Percentiles rank a stretch among this genome's conserved stretches.
Conservation (phyloP, 2,888 invertebrate species). For the Eupithecia pulchellata region DNA sequence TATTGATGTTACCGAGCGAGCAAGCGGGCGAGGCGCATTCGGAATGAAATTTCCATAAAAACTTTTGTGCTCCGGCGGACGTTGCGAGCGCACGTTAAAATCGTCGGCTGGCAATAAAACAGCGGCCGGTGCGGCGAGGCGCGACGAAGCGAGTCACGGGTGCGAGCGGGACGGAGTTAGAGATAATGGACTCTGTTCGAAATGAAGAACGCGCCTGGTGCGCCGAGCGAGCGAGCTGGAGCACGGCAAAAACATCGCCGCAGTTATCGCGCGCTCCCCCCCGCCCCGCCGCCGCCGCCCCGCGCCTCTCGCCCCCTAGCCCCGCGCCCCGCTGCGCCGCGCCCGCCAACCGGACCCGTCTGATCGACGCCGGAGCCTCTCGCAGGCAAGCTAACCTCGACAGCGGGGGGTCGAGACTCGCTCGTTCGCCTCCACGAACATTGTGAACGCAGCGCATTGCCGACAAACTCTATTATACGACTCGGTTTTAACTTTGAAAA, state of each 20-base stretch:
- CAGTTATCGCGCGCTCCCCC: slow-evolving; percentile 77
- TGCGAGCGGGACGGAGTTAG: slow-evolving; percentile 74
- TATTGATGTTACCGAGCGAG: slow-evolving; percentile 83
- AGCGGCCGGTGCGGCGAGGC: slow-evolving; percentile 84
- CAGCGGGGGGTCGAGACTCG: slow-evolving; percentile 81
- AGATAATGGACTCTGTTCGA: slow-evolving; percentile 83
- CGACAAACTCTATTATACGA: slow-evolving; percentile 62
- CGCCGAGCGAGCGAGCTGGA: slow-evolving; percentile 79
- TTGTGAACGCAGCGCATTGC: slow-evolving; percentile 66
- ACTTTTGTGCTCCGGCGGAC: slow-evolving; percentile 85
- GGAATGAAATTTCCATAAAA: slow-evolving; percentile 86
- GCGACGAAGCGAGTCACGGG: slow-evolving; percentile 74
- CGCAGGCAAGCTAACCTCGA: slow-evolving; percentile 80
- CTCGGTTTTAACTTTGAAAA: slow-evolving; percentile 72
- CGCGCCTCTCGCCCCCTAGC: too few relatives aligned
- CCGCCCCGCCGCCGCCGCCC: slow-evolving; percentile 50
- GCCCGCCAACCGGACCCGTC: slow-evolving; percentile 71
- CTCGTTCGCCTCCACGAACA: slow-evolving; percentile 53
- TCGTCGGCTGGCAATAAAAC: slow-evolving; percentile 85
- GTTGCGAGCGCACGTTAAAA: slow-evolving; percentile 86
- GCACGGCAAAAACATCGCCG: slow-evolving; percentile 83
- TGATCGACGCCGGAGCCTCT: slow-evolving; percentile 78
- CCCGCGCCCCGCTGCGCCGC: slow-evolving; percentile 51
- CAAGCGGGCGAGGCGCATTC: slow-evolving; percentile 82
- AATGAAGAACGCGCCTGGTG: slow-evolving; percentile 82